A percentile compares a stretch with the other conserved stretches of the same genome.
Conservation (phyloP, 2,113 vertebrate species). For the Astur gentilis region DNA sequence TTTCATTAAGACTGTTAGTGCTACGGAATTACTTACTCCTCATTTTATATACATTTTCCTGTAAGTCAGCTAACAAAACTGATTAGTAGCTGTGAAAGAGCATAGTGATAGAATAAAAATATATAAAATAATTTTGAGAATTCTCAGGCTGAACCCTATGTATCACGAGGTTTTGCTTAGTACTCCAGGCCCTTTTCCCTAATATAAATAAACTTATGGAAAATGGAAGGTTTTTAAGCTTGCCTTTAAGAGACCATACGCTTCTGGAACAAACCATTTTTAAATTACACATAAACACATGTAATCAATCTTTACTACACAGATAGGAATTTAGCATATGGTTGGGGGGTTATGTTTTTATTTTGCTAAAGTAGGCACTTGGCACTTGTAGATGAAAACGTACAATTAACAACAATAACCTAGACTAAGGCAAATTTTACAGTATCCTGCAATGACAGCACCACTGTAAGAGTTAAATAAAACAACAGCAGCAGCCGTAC, state of each 20-base stretch:
- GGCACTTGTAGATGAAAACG: conserved; percentile 19
- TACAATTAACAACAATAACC: neutral
- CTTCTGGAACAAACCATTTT: conserved; percentile 73
- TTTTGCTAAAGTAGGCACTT: conserved; percentile 1
- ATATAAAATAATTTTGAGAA: conserved; percentile 64
- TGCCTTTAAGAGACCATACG: conserved; percentile 69
- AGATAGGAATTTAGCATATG: conserved; percentile 40
- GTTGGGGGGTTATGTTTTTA: neutral
- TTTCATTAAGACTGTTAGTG: conserved; percentile 61
- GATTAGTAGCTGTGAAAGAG: conserved; percentile 74
- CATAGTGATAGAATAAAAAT: conserved; percentile 69
- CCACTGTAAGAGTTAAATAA: neutral
- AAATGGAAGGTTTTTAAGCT: conserved; percentile 68
- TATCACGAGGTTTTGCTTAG: conserved; percentile 45
- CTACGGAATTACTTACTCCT: conserved; percentile 53
- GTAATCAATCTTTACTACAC: conserved; percentile 67
- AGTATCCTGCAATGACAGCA: neutral
- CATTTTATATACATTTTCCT: conserved; percentile 63
- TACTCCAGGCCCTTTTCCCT: conserved; percentile 3
- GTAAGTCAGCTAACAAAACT: conserved; percentile 70
- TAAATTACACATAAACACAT: conserved; percentile 70
- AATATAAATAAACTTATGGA: conserved; percentile 69
- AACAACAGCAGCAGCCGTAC: neutral
- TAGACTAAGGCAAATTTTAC: neutral
- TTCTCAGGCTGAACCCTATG: conserved; percentile 64